These are phyloP conservation scores for Caenorhabditis becei DNA, from an alignment of 2,888 invertebrate species.

Conservation along the genomic window DNA sequence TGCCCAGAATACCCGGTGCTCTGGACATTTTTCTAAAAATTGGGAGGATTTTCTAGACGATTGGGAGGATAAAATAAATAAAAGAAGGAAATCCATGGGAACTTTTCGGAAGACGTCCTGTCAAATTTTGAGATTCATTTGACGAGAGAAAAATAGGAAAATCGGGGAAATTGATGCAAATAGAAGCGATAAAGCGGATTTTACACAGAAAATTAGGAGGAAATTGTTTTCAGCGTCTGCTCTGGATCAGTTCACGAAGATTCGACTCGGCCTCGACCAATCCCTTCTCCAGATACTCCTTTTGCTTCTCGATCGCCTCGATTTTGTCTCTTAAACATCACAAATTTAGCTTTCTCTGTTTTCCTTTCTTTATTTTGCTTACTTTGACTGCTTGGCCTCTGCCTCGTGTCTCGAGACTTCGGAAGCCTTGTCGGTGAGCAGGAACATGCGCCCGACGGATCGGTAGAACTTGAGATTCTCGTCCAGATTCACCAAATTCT, in stretches of 20 bases:
- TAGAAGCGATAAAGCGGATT: constrained; percentile 26
- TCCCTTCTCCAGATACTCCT: constrained; percentile 89
- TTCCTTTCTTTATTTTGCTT: too few species aligned
- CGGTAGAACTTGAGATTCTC: constrained; percentile 56
- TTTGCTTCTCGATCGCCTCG: constrained; percentile 85
- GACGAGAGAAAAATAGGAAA: too few species aligned
- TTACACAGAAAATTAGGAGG: constrained; percentile 26
- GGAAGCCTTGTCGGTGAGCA: constrained; percentile 61
- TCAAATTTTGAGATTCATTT: constrained; percentile 33
- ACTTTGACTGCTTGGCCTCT: constrained; percentile 65
- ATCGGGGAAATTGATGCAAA: constrained; percentile 17
- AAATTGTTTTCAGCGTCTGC: constrained; percentile 42
- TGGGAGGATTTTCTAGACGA: too few species aligned
- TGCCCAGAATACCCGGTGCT: constrained; percentile 8
- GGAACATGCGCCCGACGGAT: constrained; percentile 70
- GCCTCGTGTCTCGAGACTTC: constrained; percentile 64
- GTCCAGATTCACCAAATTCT: constrained; percentile 43
- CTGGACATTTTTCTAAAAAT: constrained; percentile 28
- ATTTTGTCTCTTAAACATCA: constrained; percentile 59
- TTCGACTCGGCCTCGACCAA: constrained; percentile 91
- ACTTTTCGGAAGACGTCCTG: neutral
- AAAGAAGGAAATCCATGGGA: too few species aligned
- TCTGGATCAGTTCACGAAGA: constrained; percentile 84
- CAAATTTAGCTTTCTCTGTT: too few species aligned
- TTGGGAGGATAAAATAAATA: too few species aligned